Conservation (phyloP, 1,140 invertebrate species). For the Rhizoglyphus robini region DNA sequence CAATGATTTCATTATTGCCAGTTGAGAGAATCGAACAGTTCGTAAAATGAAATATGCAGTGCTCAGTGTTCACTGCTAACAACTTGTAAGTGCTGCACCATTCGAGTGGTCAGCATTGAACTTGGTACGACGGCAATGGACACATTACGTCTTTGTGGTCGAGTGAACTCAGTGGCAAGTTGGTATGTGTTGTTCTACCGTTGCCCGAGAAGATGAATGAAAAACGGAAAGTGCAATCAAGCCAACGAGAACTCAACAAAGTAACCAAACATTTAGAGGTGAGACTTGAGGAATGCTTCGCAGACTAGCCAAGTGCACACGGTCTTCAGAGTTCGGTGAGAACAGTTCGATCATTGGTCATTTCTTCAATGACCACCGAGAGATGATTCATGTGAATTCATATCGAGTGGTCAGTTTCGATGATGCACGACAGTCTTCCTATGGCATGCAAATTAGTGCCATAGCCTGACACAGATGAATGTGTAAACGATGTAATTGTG, state of each 20-base stretch:
- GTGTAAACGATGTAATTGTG: no score
- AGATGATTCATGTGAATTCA: neutral
- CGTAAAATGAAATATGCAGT: no score
- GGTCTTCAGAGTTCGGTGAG: neutral
- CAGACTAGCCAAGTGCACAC: neutral
- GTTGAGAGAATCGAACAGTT: no score
- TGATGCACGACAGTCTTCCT: neutral
- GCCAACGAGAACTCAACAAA: neutral
- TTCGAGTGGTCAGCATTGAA: no score
- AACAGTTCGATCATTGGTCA: neutral
- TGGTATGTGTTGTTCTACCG: neutral
- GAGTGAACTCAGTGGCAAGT: neutral
- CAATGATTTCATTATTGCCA: neutral
- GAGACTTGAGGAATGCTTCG: neutral
- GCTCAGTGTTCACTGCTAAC: no score
- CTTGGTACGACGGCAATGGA: neutral
- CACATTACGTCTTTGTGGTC: conserved; percentile 12
- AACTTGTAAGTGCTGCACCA: no score
- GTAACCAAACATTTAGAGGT: neutral
- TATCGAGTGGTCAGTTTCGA: neutral
- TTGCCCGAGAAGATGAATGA: neutral
- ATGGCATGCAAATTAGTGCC: conserved; percentile 6
- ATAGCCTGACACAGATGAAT: neutral
- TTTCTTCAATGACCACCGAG: neutral
- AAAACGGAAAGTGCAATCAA: conserved; percentile 7